Base-by-base conservation (phyloP, 2,888 invertebrate species). In the Synanthedon formicaeformis region DNA sequence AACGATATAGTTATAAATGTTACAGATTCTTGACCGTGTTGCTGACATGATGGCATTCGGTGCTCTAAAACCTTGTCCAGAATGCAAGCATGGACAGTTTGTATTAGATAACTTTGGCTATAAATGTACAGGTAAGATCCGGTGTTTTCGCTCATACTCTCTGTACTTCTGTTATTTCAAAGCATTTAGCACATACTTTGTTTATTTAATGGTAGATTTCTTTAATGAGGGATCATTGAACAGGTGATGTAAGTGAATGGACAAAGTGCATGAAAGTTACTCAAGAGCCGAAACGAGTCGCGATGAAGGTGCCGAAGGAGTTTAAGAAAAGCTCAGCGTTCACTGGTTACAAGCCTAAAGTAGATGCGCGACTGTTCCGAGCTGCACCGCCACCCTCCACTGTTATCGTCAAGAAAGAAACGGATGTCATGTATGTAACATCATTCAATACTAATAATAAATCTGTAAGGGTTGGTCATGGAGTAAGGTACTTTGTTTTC, bases 1-100 rank as follows among this genome's bases (percentile, higher is more conserved):
- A 23, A 0, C 4, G 1, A 23, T 23, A 23, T 23, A 5, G 4
- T 23, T 5, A 23, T 5, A 23, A 23, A 34, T 56, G 58, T 53
- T 83, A 34, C 68, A 96, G 94, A 89, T 93, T 54, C 72, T 94
- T 54, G 95, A 97, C 74, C 89, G 89, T 52, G 74, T 97, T 4
- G 90, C 94, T 10, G 99, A 99, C 78, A 88, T 91, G 40, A 92
- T 99, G 91, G 90, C 92, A 0, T 99, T 99, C 83, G 99, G 99
- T 40, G 91, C 92, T 2, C 84, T 96, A 3, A 77, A 89, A 56
- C 90, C 90, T 0, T 99, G 99, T 66, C 75, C 90, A 0, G 92
- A 93, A 62, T 99, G 99, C 71, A 89, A 90, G 52, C 75, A 86
- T 1, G 95, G 95, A 0, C 93, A 96, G 67, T 88, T 93, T 16